Base-by-base conservation (phyloP, 2,113 vertebrate species). In the Panthera uncia region DNA sequence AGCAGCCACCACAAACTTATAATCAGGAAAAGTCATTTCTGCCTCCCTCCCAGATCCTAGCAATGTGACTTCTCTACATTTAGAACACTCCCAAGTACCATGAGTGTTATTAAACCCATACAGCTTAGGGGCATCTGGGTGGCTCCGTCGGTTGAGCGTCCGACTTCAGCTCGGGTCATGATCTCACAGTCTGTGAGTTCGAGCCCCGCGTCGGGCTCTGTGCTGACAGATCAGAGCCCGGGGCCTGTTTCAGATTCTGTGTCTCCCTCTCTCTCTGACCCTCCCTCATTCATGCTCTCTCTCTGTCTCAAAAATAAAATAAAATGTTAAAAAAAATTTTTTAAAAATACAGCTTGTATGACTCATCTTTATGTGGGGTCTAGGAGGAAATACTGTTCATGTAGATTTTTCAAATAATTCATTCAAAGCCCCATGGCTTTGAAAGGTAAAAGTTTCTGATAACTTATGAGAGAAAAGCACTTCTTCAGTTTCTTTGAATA, bases 401-500 rank as follows among this genome's bases (percentile, higher is more conserved):
- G 25, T 2, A 1, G 74, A 5, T 83, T 97, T 94, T 69, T 92
- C 92, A 81, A 88, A 55, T 74, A 65, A 90, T 93, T 68, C 12
- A 12, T 31, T 94, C 66, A 89, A 86, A 89, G 16, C 25, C 78
- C 95, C 93, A 55, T 52, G 50, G 18, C 83, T 14, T 33, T 89
- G 48, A 98, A 97, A 14, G 79, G 27, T 14, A 91, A 80, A 80
- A 89, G 48, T 55, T 41, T 93, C 73, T 87, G 48, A 38, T 94
- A 81, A 96, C 4, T 7, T 86, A 50, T 4, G 63, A 97, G 36
- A 91, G 27, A 52, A 92, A 33, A 81, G 8, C 13, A 79, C 4
- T 80, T 63, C 71, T 97, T 96, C 55, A 55, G 13, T 92, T 89
- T 86, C 45, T 97, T 68, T 95, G 48, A 95, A 91, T 93, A 95